Evolutionary conservation across 2,113 vertebrate genomes (phyloP).

Genomic region (Salvator merianae): DNA sequence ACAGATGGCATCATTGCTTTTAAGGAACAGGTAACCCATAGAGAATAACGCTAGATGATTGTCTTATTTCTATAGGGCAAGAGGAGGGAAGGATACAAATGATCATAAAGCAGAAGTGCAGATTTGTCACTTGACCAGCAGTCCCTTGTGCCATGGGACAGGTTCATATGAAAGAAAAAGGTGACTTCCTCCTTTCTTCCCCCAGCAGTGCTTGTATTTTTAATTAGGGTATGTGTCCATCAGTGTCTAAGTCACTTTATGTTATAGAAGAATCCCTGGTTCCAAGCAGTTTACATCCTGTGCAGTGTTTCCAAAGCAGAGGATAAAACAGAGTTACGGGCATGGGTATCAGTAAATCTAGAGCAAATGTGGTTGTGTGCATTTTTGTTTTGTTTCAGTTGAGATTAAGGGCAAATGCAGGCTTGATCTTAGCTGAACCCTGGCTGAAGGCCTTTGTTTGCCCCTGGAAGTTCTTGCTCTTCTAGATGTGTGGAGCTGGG

Average conservation of each 20-base stretch:
- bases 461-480: background rate
- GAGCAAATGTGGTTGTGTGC: background rate
- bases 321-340: background rate
- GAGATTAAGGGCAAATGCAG: background rate
- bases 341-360: background rate
- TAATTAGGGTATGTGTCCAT: background rate
- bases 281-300: background rate
- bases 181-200: too few relatives aligned
- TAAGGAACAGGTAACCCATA: slow-evolving; percentile 4
- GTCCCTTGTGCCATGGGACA: background rate
- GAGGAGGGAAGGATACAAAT: background rate
- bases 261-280: background rate
- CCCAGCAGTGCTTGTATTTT: background rate
- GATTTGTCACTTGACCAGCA: background rate
- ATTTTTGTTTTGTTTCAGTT: background rate
- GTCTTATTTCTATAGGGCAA: background rate
- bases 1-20: slow-evolving; percentile 16
- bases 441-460: background rate
- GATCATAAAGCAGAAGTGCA: background rate
- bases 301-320: background rate
- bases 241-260: background rate
- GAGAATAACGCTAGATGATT: background rate
- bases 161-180: background rate
- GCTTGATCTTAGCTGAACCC: background rate
- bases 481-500: background rate